Base-by-base conservation (phyloP, 2,888 invertebrate species). In the Lampropteryx suffumata region DNA sequence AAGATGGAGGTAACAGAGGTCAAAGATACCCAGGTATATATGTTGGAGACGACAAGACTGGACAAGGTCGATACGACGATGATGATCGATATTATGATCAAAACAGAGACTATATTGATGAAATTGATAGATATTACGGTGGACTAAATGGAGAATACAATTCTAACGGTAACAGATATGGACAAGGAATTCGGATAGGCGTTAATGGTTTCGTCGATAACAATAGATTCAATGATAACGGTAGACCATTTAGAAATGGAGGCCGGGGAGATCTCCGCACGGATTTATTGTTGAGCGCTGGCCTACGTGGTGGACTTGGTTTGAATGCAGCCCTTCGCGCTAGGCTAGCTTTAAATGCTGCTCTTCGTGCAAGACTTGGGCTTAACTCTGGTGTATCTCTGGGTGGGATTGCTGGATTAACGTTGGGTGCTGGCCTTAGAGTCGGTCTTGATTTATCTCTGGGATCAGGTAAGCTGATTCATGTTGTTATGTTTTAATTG, bases 11-110 rank as follows among this genome's bases (percentile, higher is more conserved):
- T 27, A 26, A 14, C 12, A 27, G 27, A 29, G 24, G 28, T n/a
- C 40, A 48, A n/a, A 48, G 26, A 35, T 41, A 48, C 26, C 26
- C 35, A 6, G 41, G 48, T 2, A 48, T 48, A 35, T 41, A 40
- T 41, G 11, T 30, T 11, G 41, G 35, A 35, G n/a, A 21, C 28
- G 40, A 41, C 4, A 41, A 14, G 12, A 28, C 41, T 24, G 24
- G 29, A 8, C 33, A 27, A 35, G 29, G 17, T 10, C 12, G 45
- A 9, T 34, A 34, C 12, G 17, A 40, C 1, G 27, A 17, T 10
- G 33, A 27, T 10, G 21, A 29, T 8, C 24, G 12, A 48, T 29
- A n/a, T n/a, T n/a, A 30, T 30, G 12, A 10, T 6, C 1, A 28
- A 34, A 28, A 34, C n/a, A 13, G 27, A 28, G 29, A 47, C 12